Evolutionary conservation across 2,888 invertebrate genomes (phyloP).

Genomic region (Hipparchia semele): DNA sequence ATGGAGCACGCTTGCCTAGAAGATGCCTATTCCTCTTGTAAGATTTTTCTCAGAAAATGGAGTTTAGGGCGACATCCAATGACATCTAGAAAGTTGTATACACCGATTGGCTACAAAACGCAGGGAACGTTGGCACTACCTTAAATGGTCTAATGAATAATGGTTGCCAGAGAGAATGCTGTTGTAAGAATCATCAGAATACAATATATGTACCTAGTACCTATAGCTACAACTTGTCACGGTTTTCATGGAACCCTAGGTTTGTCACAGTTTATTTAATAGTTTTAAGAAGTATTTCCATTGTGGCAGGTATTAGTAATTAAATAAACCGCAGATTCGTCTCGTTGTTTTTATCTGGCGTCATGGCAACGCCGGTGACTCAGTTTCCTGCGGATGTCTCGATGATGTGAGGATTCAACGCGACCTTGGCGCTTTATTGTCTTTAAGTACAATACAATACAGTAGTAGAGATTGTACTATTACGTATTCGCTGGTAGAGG

Average conservation of each 20-base stretch:
- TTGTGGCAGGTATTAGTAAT: constrained; percentile 6
- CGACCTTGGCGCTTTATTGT: constrained; percentile 24
- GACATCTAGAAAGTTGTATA: too few relatives aligned
- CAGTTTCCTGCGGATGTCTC: constrained; percentile 30
- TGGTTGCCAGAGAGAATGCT: too few relatives aligned
- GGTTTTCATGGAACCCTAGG: not conserved
- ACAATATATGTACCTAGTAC: not conserved
- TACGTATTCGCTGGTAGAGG: too few relatives aligned
- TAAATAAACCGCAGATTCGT: constrained; percentile 6
- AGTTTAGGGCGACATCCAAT: too few relatives aligned
- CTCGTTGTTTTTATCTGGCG: constrained; percentile 22
- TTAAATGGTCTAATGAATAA: too few relatives aligned
- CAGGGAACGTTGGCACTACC: too few relatives aligned
- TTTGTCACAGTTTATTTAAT: not conserved
- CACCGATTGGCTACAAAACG: too few relatives aligned
- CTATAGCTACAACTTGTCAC: not conserved
- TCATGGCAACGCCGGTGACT: constrained; percentile 29
- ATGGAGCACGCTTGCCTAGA: too few relatives aligned
- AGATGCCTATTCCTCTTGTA: too few relatives aligned
- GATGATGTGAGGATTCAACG: constrained; percentile 24
- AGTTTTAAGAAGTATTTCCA: not conserved
- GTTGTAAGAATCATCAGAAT: too few relatives aligned
- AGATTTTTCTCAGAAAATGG: too few relatives aligned
- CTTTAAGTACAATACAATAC: not conserved
- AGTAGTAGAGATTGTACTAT: too few relatives aligned